Evolutionary conservation across 2,888 invertebrate genomes (phyloP), one percentile per base, ranked within the genome.

Genomic region (Lottia gigantea): DNA sequence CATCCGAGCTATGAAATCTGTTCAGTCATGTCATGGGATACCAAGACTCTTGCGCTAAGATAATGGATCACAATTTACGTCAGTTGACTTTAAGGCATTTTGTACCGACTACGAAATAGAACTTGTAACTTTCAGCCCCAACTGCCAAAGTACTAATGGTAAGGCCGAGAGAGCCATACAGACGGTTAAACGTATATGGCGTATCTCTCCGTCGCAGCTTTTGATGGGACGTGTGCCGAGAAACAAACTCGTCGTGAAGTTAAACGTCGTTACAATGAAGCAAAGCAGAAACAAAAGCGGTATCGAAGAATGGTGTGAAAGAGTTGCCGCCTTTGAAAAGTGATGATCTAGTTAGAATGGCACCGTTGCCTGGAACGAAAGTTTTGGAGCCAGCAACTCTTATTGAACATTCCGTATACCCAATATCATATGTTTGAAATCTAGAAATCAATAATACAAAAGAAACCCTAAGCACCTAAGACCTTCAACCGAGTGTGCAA

Each of bases 131-230:
- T 76, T 76, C 7, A 77, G 77, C 68, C 78, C 78, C 16, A 71
- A 76, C 64, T 79, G 74, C 46, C 76, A 78, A 61, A 70, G 69
- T 45, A 68, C 72, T 7, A 78, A 78, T 66, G 76, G 76, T n/a
- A 78, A 76, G 67, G 80, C 80, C 1, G 78, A 79, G 71, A 46
- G 78, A 67, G 78, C 78, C 4, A 71, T 79, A n/a, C 78, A 79
- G 64, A 78, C 74, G 14, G 75, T 76, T 0, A 79, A 79, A 70
- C 67, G 65, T 8, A 40, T 78, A 49, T 77, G 75, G 76, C 70
- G 64, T 40, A 80, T 75, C 3, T 76, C 75, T 23, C 75, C 75
- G 15, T 62, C 74, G 14, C 76, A 79, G 66, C 70, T 78, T 6
- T 70, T 74, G 2, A 76, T 77, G 77, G 73, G 72, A 31, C 70